Evolutionary conservation across 2,797 vertebrate species (phyloP).

Genomic region (Simalia tracyae): DNA sequence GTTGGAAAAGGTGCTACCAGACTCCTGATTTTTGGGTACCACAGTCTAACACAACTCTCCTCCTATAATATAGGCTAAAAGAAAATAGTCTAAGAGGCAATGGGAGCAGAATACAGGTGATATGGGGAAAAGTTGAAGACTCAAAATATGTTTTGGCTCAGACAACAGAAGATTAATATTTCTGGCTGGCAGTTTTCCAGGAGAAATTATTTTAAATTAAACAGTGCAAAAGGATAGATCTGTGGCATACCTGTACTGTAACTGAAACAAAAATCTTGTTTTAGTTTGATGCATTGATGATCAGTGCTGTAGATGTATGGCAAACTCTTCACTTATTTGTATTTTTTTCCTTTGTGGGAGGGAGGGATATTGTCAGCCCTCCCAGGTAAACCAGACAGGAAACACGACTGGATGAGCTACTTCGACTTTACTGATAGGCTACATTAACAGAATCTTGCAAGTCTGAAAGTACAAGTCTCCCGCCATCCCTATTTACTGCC

Average conservation of each 20-base stretch:
- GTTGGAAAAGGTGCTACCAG: neutral
- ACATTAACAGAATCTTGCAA: no score
- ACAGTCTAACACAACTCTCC: neutral
- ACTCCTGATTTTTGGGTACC: neutral
- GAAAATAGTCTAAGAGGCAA: neutral
- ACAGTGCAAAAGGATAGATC: neutral
- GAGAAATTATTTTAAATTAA: neutral
- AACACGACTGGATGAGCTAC: no score
- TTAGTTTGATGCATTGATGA: neutral
- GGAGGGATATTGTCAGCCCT: neutral
- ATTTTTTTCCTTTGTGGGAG: neutral
- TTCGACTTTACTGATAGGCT: no score
- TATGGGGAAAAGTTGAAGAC: neutral
- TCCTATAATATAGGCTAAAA: neutral
- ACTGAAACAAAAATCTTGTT: neutral
- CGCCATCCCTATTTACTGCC: no score
- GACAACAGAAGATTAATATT: neutral
- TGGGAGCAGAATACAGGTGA: neutral
- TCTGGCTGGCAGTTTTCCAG: neutral
- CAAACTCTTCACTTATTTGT: neutral
- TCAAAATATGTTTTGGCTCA: neutral
- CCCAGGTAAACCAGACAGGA: no score
- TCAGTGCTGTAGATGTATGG: neutral
- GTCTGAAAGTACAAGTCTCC: no score
- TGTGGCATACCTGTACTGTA: neutral